Conservation (phyloP, 2,113 vertebrate species). For the Plestiodon gilberti region DNA sequence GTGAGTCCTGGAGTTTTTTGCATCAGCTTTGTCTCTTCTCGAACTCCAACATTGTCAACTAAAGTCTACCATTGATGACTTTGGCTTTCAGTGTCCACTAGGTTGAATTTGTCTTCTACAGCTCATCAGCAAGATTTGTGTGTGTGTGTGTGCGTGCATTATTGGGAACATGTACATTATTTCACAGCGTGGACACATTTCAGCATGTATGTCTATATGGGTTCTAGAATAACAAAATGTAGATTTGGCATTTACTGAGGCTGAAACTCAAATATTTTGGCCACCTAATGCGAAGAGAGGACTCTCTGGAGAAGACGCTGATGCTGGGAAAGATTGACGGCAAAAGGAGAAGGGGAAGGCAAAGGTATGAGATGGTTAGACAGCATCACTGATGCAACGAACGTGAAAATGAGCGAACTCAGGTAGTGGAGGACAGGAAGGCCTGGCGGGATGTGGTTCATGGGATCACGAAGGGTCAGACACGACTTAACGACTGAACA, state of each 20-base stretch:
- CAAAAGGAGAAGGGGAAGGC: too few species aligned
- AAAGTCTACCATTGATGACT: constrained; percentile 13
- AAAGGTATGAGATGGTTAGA: too few species aligned
- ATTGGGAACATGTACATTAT: neutral
- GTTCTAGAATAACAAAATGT: neutral
- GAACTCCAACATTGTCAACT: neutral
- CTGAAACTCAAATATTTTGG: too few species aligned
- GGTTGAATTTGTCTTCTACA: neutral
- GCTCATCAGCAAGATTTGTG: neutral
- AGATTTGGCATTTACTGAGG: neutral
- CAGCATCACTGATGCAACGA: too few species aligned
- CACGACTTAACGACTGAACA: too few species aligned
- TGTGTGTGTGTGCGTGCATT: neutral
- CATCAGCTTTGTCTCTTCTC: neutral
- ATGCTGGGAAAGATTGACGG: too few species aligned
- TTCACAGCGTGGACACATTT: neutral
- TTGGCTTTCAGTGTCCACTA: neutral
- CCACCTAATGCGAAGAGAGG: too few species aligned
- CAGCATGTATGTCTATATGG: neutral
- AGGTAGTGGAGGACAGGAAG: too few species aligned
- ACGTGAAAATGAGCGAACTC: too few species aligned
- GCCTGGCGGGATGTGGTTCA: too few species aligned
- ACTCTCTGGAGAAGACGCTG: too few species aligned
- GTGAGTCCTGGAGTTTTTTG: neutral
- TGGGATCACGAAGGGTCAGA: too few species aligned